These are phyloP conservation scores for Centrocercus urophasianus DNA, from an alignment of 2,113 vertebrate genomes.

Conservation along the genomic window DNA sequence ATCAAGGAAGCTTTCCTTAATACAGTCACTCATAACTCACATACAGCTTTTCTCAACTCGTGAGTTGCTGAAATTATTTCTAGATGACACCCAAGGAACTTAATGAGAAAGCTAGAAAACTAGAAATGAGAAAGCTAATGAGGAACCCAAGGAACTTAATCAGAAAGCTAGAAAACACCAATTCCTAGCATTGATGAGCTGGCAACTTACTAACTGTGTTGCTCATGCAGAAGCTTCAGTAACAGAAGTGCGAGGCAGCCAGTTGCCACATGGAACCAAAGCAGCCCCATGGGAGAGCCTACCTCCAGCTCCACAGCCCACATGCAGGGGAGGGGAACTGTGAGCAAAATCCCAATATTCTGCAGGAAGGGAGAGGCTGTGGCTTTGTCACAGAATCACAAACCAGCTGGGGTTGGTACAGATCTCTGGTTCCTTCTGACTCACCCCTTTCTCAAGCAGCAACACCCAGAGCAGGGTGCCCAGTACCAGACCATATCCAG, in stretches of 20 bases:
- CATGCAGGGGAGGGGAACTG: neutral
- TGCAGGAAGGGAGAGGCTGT: neutral
- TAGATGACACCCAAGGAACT: neutral
- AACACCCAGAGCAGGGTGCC: neutral
- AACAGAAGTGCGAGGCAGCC: neutral
- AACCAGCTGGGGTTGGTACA: neutral
- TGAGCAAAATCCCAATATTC: neutral
- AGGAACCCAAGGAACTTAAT: neutral
- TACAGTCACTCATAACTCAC: rapidly evolving
- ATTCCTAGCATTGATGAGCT: too few relatives aligned
- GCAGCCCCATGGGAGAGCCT: neutral
- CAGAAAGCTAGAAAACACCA: neutral
- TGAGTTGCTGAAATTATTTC: neutral
- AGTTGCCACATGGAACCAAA: neutral
- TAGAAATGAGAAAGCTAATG: too few relatives aligned
- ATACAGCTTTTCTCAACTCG: neutral
- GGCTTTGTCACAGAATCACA: neutral
- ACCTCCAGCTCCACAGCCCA: neutral
- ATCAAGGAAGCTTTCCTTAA: neutral
- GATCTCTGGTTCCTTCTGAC: neutral
- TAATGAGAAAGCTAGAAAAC: neutral
- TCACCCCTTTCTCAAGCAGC: neutral
- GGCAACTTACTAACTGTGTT: neutral
- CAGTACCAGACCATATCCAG: neutral
- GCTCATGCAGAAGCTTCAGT: neutral